Percentiles rank a stretch among this genome's conserved stretches.
phyloP scores from a whole-genome alignment of 1,140 invertebrate genomes.

The Scaptomyza montana region DNA sequence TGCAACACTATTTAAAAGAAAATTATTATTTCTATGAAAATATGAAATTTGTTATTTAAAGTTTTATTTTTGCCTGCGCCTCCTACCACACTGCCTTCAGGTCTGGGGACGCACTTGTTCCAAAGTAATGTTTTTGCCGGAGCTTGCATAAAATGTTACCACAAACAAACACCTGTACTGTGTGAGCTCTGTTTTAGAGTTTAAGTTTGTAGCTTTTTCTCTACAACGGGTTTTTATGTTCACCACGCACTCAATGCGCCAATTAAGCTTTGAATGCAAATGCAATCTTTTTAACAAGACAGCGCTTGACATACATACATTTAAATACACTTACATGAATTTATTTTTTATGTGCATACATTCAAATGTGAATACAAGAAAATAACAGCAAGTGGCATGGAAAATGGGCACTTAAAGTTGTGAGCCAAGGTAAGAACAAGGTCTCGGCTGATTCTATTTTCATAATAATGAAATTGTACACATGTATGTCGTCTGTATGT shows the following conservation, averaged over 20 bases:
- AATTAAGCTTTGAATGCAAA: conserved; percentile 10
- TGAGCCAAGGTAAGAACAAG: conserved; percentile 30
- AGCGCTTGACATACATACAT: conserved; percentile 1
- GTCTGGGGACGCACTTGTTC: no score
- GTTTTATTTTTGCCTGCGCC: no score
- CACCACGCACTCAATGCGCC: background rate
- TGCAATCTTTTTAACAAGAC: conserved; percentile 6
- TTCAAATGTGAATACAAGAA: no score
- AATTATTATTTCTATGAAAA: no score
- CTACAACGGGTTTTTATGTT: background rate
- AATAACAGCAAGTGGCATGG: no score
- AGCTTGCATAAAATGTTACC: no score
- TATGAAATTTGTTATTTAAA: no score
- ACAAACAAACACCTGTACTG: background rate
- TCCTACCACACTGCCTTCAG: no score
- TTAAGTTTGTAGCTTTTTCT: background rate
- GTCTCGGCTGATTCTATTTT: conserved; percentile 29
- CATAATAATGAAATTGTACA: background rate
- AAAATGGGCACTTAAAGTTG: background rate
- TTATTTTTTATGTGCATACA: background rate
- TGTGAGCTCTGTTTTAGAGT: background rate
- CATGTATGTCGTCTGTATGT: no score
- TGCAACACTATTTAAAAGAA: no score
- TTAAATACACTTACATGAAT: background rate
- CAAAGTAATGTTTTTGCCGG: no score